Conservation (phyloP, 2,888 invertebrate genomes). For the Villa cingulata region DNA sequence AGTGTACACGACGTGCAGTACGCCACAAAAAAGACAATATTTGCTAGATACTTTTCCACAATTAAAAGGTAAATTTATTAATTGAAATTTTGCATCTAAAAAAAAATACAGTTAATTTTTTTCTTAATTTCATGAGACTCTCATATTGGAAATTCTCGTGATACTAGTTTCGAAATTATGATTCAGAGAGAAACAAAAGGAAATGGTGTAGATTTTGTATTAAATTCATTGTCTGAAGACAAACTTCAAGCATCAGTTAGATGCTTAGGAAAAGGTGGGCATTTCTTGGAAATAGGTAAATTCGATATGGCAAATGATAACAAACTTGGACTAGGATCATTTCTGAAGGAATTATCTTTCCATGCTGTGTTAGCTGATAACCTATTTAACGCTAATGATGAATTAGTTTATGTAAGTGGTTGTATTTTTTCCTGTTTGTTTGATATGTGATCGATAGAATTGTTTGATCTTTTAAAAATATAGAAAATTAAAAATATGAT, state of each 20-base stretch:
- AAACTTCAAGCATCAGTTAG: slow-evolving; percentile 61
- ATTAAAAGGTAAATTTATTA: slow-evolving; percentile 38
- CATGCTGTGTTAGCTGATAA: slow-evolving; percentile 66
- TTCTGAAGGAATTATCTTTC: slow-evolving; percentile 59
- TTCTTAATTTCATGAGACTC: slow-evolving; percentile 21
- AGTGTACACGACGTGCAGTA: slow-evolving; percentile 58
- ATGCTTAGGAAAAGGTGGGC: slow-evolving; percentile 46
- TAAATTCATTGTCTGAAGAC: slow-evolving; percentile 86
- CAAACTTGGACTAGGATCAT: slow-evolving; percentile 47
- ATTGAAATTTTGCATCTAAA: too few species aligned
- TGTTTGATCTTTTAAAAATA: too few species aligned
- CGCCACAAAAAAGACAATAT: slow-evolving; percentile 47
- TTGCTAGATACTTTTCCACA: slow-evolving; percentile 41
- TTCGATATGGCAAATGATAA: slow-evolving; percentile 61
- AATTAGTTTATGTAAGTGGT: slow-evolving; percentile 19
- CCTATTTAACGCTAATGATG: slow-evolving; percentile 41
- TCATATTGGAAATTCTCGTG: slow-evolving; percentile 77
- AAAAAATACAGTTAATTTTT: slow-evolving; percentile 4
- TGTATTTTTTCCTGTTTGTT: too few species aligned
- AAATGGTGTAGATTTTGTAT: slow-evolving; percentile 75
- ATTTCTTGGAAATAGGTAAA: slow-evolving; percentile 78
- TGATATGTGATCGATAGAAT: too few species aligned
- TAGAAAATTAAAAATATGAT: slow-evolving; percentile 42
- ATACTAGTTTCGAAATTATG: slow-evolving; percentile 76
- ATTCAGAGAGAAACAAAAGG: slow-evolving; percentile 68